Conservation (phyloP, 2,888 invertebrate species). For the Rhagophthalmus giganteus region DNA sequence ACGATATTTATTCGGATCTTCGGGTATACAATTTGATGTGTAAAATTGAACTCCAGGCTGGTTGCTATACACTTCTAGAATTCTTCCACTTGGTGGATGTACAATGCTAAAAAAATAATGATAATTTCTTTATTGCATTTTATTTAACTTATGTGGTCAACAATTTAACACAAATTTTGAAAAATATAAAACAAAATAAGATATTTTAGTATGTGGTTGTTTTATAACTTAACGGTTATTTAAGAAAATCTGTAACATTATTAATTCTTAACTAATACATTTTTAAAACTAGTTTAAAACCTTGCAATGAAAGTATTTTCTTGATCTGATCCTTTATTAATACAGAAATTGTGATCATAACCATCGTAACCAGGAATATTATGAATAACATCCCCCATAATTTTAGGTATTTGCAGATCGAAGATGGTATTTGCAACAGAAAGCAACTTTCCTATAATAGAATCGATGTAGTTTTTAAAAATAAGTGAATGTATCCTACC, state of each 20-base stretch:
- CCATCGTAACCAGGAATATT: slow-evolving; percentile 68
- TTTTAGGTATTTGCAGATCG: slow-evolving; percentile 71
- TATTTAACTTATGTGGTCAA: neutral
- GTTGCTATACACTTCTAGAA: slow-evolving; percentile 78
- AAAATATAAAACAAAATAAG: slow-evolving; percentile 1
- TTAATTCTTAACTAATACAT: too few relatives aligned
- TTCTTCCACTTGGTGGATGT: slow-evolving; percentile 72
- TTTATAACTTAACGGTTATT: too few relatives aligned
- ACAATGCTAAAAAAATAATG: slow-evolving; percentile 58
- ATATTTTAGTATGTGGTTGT: too few relatives aligned
- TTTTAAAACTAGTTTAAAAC: slow-evolving; percentile 48
- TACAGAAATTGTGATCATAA: slow-evolving; percentile 82
- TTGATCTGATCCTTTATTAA: slow-evolving; percentile 64
- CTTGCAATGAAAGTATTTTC: slow-evolving; percentile 65
- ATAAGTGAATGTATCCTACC: slow-evolving; percentile 54
- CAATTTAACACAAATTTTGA: too few relatives aligned
- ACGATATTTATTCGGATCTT: slow-evolving; percentile 53
- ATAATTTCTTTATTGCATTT: slow-evolving; percentile 1
- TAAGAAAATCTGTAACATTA: too few relatives aligned
- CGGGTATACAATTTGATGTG: slow-evolving; percentile 76
- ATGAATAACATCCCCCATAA: slow-evolving; percentile 68
- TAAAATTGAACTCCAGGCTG: slow-evolving; percentile 93
- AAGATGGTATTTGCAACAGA: slow-evolving; percentile 71
- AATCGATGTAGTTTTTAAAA: slow-evolving; percentile 10
- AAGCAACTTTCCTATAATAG: slow-evolving; percentile 65